phyloP scores from a whole-genome alignment of 92 coral and sea anemone genomes.

The Palythoa heliodiscus region DNA sequence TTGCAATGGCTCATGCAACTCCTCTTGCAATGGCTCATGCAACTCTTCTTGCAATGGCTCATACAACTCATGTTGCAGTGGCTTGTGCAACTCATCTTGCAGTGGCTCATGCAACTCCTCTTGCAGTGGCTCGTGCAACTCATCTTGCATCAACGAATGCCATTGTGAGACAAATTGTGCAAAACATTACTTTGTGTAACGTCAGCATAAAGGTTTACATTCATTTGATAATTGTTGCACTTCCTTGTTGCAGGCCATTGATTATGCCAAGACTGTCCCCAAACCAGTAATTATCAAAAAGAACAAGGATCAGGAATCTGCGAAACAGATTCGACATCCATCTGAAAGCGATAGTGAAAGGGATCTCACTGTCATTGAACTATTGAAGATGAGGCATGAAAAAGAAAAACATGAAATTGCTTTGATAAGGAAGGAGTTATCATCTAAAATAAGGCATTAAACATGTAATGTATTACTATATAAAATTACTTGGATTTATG shows the following conservation, averaged over 20 bases:
- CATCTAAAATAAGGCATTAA: constrained; percentile 68
- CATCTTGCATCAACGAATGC: too few relatives aligned
- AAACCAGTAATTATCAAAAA: constrained; percentile 59
- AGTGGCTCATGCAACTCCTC: too few relatives aligned
- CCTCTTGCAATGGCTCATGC: too few relatives aligned
- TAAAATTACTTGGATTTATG: too few relatives aligned
- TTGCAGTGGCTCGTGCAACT: too few relatives aligned
- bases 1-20: too few relatives aligned
- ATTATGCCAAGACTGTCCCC: constrained; percentile 91
- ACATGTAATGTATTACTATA: neutral
- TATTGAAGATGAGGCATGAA: constrained; percentile 86
- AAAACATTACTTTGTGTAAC: too few relatives aligned
- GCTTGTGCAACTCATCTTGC: too few relatives aligned
- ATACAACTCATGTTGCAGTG: too few relatives aligned
- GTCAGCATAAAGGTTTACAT: neutral
- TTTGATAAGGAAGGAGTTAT: constrained; percentile 77
- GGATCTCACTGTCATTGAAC: constrained; percentile 72
- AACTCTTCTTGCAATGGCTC: too few relatives aligned
- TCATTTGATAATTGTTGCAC: neutral
- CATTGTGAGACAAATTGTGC: too few relatives aligned
- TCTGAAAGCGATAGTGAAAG: constrained; percentile 44
- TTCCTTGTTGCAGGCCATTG: constrained; percentile 67
- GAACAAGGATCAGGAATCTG: constrained; percentile 22
- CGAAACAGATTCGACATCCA: neutral
- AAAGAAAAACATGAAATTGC: constrained; percentile 87